phyloP scores from a whole-genome alignment of 2,888 invertebrate species.

The Taenaris catops region DNA sequence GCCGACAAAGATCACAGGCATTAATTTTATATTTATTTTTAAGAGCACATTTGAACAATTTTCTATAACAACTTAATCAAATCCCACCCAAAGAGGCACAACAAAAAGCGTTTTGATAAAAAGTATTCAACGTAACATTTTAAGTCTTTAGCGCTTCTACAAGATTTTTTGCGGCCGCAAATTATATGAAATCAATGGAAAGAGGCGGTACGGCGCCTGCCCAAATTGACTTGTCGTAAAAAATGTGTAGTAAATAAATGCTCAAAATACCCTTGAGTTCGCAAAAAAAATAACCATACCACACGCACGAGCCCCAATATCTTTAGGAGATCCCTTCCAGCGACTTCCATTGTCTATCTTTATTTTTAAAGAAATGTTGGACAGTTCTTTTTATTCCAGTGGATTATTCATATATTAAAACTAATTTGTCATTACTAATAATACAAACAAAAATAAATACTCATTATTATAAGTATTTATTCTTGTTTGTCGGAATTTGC shows the following conservation, averaged over 20 bases:
- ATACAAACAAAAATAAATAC: too few species aligned
- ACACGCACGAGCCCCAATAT: conserved; percentile 66
- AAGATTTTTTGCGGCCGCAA: conserved; percentile 51
- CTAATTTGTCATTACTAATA: too few species aligned
- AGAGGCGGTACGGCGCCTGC: conserved; percentile 68
- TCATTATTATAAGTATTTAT: too few species aligned
- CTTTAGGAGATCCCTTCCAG: too few species aligned
- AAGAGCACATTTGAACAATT: conserved; percentile 6
- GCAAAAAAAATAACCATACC: conserved; percentile 56
- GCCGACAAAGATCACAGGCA: too few species aligned
- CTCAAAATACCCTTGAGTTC: conserved; percentile 53
- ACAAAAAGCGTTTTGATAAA: conserved; percentile 11
- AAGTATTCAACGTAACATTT: conserved; percentile 12
- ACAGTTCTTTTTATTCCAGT: too few species aligned
- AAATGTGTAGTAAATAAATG: conserved; percentile 48
- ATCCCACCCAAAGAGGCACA: conserved; percentile 17
- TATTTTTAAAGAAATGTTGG: conserved; percentile 62
- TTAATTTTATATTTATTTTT: too few species aligned
- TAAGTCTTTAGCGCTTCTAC: conserved; percentile 24
- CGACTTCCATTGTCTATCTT: too few species aligned
- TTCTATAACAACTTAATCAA: conserved; percentile 18
- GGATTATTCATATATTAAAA: too few species aligned
- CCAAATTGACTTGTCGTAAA: conserved; percentile 74
- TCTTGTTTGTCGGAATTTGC: too few species aligned
- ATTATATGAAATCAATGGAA: conserved; percentile 72